A percentile compares a stretch with the other conserved stretches of the same genome.
These are phyloP conservation scores for Pelusios castaneus DNA, from an alignment of 2,113 vertebrate species.

Conservation along the genomic window DNA sequence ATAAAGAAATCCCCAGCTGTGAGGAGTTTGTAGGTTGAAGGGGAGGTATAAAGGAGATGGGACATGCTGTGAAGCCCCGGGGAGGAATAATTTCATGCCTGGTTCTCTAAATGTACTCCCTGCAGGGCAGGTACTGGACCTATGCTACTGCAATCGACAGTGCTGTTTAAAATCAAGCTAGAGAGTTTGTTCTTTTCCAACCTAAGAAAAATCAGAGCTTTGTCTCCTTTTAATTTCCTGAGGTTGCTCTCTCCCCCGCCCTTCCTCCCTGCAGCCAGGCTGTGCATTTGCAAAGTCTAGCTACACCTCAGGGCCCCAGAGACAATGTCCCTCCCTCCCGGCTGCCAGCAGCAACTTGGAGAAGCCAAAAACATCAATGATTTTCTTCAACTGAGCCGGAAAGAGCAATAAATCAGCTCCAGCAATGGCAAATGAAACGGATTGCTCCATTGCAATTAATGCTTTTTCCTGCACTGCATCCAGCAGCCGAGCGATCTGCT, in stretches of 20 bases:
- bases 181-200: not conserved
- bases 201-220: not conserved
- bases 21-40: not conserved
- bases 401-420: slow-evolving; percentile 43
- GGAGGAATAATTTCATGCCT: not conserved
- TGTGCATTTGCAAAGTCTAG: too few species aligned
- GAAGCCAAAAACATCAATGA: not conserved
- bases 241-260: not conserved
- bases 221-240: not conserved
- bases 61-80: not conserved
- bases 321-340: not conserved
- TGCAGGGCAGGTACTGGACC: not conserved
- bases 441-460: not conserved
- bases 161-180: not conserved
- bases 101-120: not conserved
- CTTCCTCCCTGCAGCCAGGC: not conserved
- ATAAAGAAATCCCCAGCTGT: not conserved
- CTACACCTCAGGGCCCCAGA: not conserved
- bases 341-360: not conserved
- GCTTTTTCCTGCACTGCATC: not conserved
- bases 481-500: not conserved
- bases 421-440: not conserved
- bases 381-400: slow-evolving; percentile 8
- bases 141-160: not conserved
- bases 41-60: not conserved